Percentiles rank a stretch among this genome's conserved stretches.
Conservation (phyloP, 2,113 vertebrate species). For the Camelus dromedarius region DNA sequence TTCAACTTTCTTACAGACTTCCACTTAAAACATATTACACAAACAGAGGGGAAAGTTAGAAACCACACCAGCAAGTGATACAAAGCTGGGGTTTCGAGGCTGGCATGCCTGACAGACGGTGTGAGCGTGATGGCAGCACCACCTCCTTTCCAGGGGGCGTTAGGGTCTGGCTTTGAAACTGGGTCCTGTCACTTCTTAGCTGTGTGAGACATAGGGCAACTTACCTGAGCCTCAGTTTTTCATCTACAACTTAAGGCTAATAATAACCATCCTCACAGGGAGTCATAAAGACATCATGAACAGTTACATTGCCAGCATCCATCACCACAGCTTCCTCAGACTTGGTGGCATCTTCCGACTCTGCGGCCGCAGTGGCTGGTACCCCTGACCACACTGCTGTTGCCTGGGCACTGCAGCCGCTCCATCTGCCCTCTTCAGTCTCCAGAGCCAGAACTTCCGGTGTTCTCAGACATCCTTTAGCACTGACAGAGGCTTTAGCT, state of each 20-base stretch:
- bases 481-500: not conserved
- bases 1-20: not conserved
- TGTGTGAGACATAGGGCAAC: not conserved
- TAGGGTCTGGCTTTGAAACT: not conserved
- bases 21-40: not conserved
- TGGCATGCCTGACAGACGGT: not conserved
- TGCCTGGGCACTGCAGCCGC: no score
- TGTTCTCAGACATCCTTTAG: not conserved
- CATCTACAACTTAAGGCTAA: not conserved
- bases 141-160: not conserved
- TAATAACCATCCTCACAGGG: not conserved
- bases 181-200: not conserved
- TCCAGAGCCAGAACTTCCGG: not conserved
- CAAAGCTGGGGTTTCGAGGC: not conserved
- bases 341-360: not conserved
- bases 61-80: not conserved
- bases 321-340: not conserved
- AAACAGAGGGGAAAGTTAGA: not conserved
- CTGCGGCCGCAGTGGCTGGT: not conserved
- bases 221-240: not conserved
- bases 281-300: not conserved
- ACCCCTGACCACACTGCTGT: not conserved
- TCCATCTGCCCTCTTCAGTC: not conserved
- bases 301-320: not conserved
- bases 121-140: not conserved